Conservation (phyloP, 2,797 vertebrate genomes). For the Macropodus opercularis region DNA sequence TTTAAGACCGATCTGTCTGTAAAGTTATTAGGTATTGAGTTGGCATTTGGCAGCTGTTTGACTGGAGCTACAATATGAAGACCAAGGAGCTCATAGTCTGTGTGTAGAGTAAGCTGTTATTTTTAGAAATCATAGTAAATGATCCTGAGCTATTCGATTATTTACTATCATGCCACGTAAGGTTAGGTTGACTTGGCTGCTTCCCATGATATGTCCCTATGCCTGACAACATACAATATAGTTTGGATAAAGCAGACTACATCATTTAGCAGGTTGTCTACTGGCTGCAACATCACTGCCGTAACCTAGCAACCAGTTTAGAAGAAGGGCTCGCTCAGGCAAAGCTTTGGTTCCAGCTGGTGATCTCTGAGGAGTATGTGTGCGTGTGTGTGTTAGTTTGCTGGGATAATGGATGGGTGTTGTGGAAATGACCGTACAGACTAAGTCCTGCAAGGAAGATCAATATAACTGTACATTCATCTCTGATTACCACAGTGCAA, state of each 20-base stretch:
- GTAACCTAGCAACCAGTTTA: slow-evolving; percentile 78
- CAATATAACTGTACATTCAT: slow-evolving; percentile 76
- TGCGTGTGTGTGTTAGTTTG: slow-evolving; percentile 34
- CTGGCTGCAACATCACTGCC: slow-evolving; percentile 67
- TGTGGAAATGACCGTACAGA: slow-evolving; percentile 67
- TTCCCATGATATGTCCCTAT: slow-evolving; percentile 46
- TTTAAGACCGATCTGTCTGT: no score
- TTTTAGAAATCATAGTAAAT: background rate
- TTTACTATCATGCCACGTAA: slow-evolving; percentile 24
- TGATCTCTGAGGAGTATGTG: slow-evolving; percentile 61
- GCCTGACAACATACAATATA: slow-evolving; percentile 48
- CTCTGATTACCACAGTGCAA: slow-evolving; percentile 70
- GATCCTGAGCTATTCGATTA: slow-evolving; percentile 26
- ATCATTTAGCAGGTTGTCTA: slow-evolving; percentile 68
- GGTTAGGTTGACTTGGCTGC: slow-evolving; percentile 28
- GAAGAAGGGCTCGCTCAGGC: slow-evolving; percentile 68
- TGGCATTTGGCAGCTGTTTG: no score
- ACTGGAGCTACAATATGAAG: no score
- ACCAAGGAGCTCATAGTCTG: no score
- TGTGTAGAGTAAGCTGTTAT: no score
- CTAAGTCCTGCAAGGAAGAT: slow-evolving; percentile 70
- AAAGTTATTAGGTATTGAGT: no score
- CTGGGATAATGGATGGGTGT: slow-evolving; percentile 70
- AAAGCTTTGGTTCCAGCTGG: slow-evolving; percentile 72
- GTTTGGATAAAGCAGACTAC: slow-evolving; percentile 67